Percentiles rank a stretch among this genome's conserved stretches.
These are phyloP conservation scores for Encarsia formosa DNA, from an alignment of 2,888 invertebrate genomes.

Conservation along the genomic window DNA sequence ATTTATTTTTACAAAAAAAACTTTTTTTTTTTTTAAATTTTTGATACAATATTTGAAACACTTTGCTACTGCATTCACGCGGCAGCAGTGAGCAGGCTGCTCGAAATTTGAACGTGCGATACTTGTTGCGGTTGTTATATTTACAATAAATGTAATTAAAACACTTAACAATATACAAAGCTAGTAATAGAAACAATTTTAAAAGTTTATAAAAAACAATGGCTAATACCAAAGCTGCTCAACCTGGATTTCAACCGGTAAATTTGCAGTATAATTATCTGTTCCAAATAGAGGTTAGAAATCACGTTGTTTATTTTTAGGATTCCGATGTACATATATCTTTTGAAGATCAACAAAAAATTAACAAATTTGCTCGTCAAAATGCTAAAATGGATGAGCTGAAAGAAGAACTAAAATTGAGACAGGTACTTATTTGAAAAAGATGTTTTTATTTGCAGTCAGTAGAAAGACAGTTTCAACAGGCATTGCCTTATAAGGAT, in stretches of 20 bases:
- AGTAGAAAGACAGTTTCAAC: neutral
- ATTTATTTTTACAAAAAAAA: too few relatives aligned
- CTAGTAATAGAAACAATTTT: too few relatives aligned
- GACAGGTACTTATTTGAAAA: slow-evolving; percentile 57
- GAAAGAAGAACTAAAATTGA: slow-evolving; percentile 79
- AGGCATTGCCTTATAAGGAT: slow-evolving; percentile 39
- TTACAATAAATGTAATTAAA: too few relatives aligned
- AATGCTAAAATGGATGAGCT: slow-evolving; percentile 90
- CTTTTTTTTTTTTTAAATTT: too few relatives aligned
- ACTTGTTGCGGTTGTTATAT: too few relatives aligned
- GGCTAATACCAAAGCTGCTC: slow-evolving; percentile 41
- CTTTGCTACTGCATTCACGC: too few relatives aligned
- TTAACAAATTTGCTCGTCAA: slow-evolving; percentile 91
- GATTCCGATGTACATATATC: slow-evolving; percentile 92
- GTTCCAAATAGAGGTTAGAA: slow-evolving; percentile 21
- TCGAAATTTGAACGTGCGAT: too few relatives aligned
- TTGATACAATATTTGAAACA: too few relatives aligned
- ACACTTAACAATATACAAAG: too few relatives aligned
- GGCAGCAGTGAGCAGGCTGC: too few relatives aligned
- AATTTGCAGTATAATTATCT: slow-evolving; percentile 35
- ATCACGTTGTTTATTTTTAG: slow-evolving; percentile 49
- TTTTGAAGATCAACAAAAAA: slow-evolving; percentile 94
- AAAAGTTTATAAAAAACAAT: too few relatives aligned
- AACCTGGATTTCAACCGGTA: slow-evolving; percentile 71
- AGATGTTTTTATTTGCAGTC: neutral